Evolutionary conservation across 1,140 invertebrate genomes (phyloP).

Genomic region (Drosophila erecta): DNA sequence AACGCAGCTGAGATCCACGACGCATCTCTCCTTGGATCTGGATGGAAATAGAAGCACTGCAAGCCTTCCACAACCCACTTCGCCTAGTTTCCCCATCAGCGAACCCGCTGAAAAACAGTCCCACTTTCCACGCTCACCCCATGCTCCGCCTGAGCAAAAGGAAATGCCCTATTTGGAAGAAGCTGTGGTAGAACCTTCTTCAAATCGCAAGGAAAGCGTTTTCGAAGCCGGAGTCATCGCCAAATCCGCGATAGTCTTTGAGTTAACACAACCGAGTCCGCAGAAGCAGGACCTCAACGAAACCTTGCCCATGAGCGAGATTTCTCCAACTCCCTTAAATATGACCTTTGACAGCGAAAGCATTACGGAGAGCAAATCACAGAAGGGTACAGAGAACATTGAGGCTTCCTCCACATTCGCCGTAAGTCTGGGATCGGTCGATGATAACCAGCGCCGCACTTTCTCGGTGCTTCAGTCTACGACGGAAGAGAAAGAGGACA

Average conservation of each 20-base stretch:
- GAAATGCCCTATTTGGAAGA: conserved; percentile 59
- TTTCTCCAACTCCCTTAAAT: conserved; percentile 11
- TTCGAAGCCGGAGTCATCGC: conserved; percentile 42
- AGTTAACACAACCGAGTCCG: conserved; percentile 52
- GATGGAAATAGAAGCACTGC: conserved; percentile 4
- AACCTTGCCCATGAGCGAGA: conserved; percentile 22
- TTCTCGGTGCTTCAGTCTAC: conserved; percentile 16
- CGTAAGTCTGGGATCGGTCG: conserved; percentile 10
- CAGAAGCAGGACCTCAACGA: conserved; percentile 28
- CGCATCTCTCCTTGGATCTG: conserved; percentile 21
- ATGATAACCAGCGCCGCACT: conserved; percentile 28
- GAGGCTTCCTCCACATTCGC: conserved; percentile 24
- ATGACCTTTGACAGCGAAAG: conserved; percentile 47
- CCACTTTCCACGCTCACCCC: conserved; percentile 71
- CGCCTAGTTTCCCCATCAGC: conserved; percentile 69
- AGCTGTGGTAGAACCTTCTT: conserved; percentile 34
- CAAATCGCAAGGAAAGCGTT: conserved; percentile 21
- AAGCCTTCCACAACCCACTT: conserved; percentile 31
- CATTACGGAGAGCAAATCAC: background rate
- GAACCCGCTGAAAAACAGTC: conserved; percentile 18
- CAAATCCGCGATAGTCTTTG: conserved; percentile 36
- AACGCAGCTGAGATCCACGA: background rate
- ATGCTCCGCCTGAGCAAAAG: conserved; percentile 38
- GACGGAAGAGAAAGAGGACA: background rate
- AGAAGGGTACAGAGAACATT: background rate